Base-by-base conservation (phyloP, 2,888 invertebrate species). In the Megamerina dolium region DNA sequence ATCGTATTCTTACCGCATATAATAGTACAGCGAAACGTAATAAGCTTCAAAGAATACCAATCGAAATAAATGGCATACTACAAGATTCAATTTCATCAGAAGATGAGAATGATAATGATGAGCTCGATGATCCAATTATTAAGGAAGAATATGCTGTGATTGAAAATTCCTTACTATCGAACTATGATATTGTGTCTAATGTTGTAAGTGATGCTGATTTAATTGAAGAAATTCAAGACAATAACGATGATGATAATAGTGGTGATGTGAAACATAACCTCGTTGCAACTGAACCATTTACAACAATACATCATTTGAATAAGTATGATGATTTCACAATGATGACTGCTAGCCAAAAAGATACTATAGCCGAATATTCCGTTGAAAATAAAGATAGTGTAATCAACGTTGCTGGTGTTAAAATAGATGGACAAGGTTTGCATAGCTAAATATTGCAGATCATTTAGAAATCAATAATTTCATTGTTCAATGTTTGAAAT, bases 1-100 rank as follows among this genome's bases (percentile, higher is more conserved):
- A 36, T 6, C 47, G 52, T 23, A 57, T 61, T 31, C 30, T 46
- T 5, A 38, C 34, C 9, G 56, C 48, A 5, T 57, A 50, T 17
- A 50, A 44, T 26, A 38, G 21, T 10, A 46, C 44, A 3, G 43
- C 43, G 3, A 13, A 36, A n/a, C 26, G 27, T 9, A 41, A 45
- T 13, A 43, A 40, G n/a, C 13, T 49, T 12, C 36, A 33, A 6
- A 29, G 37, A 1, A 46, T 46, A 26, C 14, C 43, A 17, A 41
- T 44, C 13, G 49, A 49, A 37, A 33, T 43, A 12, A 52, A 52
- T 37, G 45, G 33, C 6, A 46, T 49, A 5, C 31, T 51, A n/a
- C 48, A 49, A n/a, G 38, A 45, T 27, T 18, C 49, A 10, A 31
- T 23, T 17, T 12, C 14, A n/a, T n/a, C n/a, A n/a, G n/a, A n/a